Conservation (phyloP, 2,113 vertebrate species). For the Calyptommatus sinebrachiatus region DNA sequence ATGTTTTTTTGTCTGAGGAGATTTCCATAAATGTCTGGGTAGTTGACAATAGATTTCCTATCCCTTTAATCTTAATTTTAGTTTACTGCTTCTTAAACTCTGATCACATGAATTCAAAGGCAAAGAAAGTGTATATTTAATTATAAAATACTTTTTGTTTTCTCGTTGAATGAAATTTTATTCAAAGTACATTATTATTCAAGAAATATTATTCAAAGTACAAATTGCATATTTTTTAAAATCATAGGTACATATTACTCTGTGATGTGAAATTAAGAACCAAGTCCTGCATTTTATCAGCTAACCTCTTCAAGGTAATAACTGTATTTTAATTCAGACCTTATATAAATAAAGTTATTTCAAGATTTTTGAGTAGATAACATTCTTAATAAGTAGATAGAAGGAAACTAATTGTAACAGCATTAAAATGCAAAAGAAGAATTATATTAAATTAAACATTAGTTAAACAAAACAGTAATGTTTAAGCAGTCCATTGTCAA, state of each 20-base stretch:
- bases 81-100: not conserved
- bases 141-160: not conserved
- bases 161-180: not conserved
- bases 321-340: slow-evolving; percentile 35
- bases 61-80: not conserved
- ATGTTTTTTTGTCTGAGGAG: not conserved
- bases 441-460: slow-evolving; percentile 2
- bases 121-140: not conserved
- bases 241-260: slow-evolving; percentile 77
- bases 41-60: not conserved
- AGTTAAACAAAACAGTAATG: not conserved
- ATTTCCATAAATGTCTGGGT: not conserved
- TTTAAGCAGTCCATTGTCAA: slow-evolving; percentile 4
- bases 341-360: slow-evolving; percentile 31
- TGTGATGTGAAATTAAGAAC: slow-evolving; percentile 75
- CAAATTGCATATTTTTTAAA: slow-evolving; percentile 27
- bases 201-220: not conserved
- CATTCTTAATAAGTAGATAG: not conserved
- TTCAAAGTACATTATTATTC: not conserved
- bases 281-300: slow-evolving; percentile 84
- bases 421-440: slow-evolving; percentile 28
- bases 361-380: slow-evolving; percentile 3
- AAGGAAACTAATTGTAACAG: slow-evolving; percentile 29
- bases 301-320: slow-evolving; percentile 90
- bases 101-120: not conserved